Evolutionary conservation across 1,140 invertebrate genomes (phyloP).

Genomic region (Sycobia sp.): DNA sequence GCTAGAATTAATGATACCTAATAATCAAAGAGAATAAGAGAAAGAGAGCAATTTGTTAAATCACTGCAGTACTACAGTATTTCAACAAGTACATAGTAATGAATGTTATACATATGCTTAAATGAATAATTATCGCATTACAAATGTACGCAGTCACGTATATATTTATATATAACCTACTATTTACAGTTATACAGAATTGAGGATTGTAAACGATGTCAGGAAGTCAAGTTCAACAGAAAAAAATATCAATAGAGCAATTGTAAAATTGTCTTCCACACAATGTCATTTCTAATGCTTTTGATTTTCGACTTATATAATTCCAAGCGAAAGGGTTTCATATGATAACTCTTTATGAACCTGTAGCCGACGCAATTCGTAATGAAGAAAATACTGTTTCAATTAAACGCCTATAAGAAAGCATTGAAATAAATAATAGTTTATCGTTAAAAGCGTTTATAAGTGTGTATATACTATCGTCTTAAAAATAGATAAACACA

Average conservation of each 20-base stretch:
- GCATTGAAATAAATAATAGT: constrained; percentile 1
- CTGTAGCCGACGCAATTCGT: no score
- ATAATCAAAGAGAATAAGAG: constrained; percentile 19
- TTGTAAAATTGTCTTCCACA: no score
- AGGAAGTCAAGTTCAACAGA: constrained; percentile 10
- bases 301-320: constrained; percentile 6
- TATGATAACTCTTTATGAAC: constrained; percentile 9
- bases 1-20: constrained; percentile 17
- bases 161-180: no score
- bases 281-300: background rate
- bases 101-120: constrained; percentile 4
- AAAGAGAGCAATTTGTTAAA: constrained; percentile 19
- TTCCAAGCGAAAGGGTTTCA: constrained; percentile 2
- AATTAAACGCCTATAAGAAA: no score
- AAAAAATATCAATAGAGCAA: constrained; percentile 2
- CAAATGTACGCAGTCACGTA: background rate
- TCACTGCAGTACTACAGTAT: background rate
- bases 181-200: constrained; percentile 33
- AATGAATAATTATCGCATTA: constrained; percentile 21
- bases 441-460: no score
- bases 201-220: constrained; percentile 3
- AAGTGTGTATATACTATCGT: no score
- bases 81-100: constrained; percentile 10
- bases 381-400: no score
- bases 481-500: no score